A percentile compares a stretch with the other conserved stretches of the same genome.
Evolutionary conservation across 2,888 invertebrate genomes (phyloP).

Genomic region (Branchinecta sandiegonensis): DNA sequence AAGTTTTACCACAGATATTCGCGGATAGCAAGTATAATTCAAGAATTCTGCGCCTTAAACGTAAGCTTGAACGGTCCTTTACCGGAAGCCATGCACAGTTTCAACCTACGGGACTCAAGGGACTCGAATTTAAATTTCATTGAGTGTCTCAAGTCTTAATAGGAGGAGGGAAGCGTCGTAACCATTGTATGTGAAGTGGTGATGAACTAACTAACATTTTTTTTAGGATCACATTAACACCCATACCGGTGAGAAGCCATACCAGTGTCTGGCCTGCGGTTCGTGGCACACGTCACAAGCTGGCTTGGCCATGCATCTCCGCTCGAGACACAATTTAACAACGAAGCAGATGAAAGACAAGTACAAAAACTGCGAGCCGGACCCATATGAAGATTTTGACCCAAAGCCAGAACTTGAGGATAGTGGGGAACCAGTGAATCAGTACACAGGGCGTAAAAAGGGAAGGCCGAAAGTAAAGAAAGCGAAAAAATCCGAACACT

Average conservation of each 20-base stretch:
- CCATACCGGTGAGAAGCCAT: background rate
- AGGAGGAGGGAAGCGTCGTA: too few species aligned
- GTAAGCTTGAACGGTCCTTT: too few species aligned
- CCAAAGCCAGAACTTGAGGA: background rate
- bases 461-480: background rate
- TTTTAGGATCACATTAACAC: conserved; percentile 7
- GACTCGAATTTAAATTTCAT: too few species aligned
- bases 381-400: background rate
- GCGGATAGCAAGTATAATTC: too few species aligned
- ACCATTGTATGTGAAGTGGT: too few species aligned
- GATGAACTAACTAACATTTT: background rate
- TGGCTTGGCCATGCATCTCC: background rate
- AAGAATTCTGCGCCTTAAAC: too few species aligned
- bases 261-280: conserved; percentile 1
- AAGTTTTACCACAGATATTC: too few species aligned
- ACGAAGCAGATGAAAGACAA: conserved; percentile 7
- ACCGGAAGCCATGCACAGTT: too few species aligned
- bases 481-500: too few species aligned
- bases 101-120: too few species aligned
- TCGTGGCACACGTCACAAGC: background rate
- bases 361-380: background rate
- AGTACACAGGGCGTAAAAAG: background rate
- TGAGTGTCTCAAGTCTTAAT: too few species aligned
- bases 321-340: background rate
- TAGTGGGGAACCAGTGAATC: background rate